These are phyloP conservation scores for Crocidura indochinensis DNA, from an alignment of 2,797 vertebrate genomes.

Conservation along the genomic window DNA sequence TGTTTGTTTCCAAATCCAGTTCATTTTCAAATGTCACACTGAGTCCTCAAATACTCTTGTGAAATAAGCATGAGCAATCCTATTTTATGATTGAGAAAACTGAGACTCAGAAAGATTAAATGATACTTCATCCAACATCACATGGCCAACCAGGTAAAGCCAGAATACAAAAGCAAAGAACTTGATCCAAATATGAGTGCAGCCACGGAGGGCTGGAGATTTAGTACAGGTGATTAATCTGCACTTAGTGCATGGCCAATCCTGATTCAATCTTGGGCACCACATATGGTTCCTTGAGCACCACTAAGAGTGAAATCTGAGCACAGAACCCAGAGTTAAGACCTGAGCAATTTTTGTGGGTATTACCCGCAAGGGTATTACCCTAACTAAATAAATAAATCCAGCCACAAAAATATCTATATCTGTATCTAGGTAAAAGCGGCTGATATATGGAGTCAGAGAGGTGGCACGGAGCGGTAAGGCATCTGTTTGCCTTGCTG, in stretches of 20 bases:
- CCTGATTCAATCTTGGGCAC: too few relatives aligned
- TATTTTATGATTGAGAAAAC: neutral
- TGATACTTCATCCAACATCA: neutral
- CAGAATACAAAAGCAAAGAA: neutral
- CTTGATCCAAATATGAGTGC: neutral
- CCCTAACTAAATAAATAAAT: too few relatives aligned
- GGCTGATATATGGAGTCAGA: neutral
- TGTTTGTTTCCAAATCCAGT: neutral
- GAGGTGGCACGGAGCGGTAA: too few relatives aligned
- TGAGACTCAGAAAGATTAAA: neutral
- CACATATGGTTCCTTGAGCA: too few relatives aligned
- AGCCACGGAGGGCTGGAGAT: neutral
- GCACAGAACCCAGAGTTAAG: too few relatives aligned
- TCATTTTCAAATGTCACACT: neutral
- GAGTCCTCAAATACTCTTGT: neutral
- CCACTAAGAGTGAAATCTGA: too few relatives aligned
- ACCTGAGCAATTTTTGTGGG: too few relatives aligned
- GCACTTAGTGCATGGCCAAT: too few relatives aligned
- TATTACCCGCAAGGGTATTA: too few relatives aligned
- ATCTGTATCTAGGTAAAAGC: neutral
- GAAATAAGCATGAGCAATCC: neutral
- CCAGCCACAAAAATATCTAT: too few relatives aligned
- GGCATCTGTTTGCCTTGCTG: too few relatives aligned
- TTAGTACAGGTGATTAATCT: too few relatives aligned
- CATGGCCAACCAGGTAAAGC: neutral